These are phyloP conservation scores for Heliopora coerulea DNA, from an alignment of 92 coral and sea anemone species.

Conservation along the genomic window DNA sequence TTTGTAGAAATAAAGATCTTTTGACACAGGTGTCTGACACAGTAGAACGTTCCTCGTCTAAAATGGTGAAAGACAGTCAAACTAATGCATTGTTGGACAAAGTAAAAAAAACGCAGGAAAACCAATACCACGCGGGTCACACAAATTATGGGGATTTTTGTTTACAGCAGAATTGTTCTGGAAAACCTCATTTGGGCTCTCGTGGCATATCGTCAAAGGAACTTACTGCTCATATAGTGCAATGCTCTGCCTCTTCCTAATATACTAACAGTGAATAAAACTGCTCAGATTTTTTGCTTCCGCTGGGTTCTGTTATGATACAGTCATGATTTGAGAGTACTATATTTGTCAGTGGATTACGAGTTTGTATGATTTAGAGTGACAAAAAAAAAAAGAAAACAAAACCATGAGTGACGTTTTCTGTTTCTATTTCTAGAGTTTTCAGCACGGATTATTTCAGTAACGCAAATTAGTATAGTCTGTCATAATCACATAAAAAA, in stretches of 20 bases:
- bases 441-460: too few species aligned
- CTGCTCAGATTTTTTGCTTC: background rate
- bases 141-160: too few species aligned
- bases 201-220: background rate
- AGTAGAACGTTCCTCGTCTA: background rate
- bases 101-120: background rate
- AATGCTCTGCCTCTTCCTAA: background rate
- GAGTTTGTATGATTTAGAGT: too few species aligned
- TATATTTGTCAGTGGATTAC: too few species aligned
- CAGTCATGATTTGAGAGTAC: too few species aligned
- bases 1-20: background rate
- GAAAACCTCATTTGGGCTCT: background rate
- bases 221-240: background rate
- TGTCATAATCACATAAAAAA: too few species aligned
- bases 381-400: too few species aligned
- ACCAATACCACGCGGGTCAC: background rate
- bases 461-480: too few species aligned
- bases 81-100: background rate
- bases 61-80: background rate
- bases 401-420: too few species aligned
- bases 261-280: background rate
- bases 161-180: too few species aligned
- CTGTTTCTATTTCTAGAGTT: too few species aligned
- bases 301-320: too few species aligned
- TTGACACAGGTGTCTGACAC: background rate